Conservation (phyloP, 1,140 invertebrate genomes). For the Ceratina australensis region DNA sequence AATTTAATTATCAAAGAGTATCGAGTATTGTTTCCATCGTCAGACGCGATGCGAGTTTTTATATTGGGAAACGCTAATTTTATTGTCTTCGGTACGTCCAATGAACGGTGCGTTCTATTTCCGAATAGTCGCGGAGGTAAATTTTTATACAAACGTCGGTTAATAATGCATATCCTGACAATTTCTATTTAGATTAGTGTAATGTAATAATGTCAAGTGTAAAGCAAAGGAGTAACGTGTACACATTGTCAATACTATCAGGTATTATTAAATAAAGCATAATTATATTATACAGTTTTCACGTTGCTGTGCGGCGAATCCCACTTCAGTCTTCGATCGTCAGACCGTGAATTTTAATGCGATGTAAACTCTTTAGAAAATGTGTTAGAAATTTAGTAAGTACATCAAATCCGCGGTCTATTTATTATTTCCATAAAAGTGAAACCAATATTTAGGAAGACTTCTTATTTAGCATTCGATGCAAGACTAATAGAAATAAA, state of each 20-base stretch:
- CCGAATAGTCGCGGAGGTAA: constrained; percentile 6
- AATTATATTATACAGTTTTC: constrained; percentile 38
- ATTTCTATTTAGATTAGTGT: constrained; percentile 51
- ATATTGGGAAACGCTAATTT: constrained; percentile 39
- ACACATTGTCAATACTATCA: constrained; percentile 57
- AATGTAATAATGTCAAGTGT: constrained; percentile 42
- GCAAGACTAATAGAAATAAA: too few species aligned
- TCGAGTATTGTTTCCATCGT: not conserved
- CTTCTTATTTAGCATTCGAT: too few species aligned
- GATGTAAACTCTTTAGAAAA: too few species aligned
- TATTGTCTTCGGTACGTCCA: constrained; percentile 8
- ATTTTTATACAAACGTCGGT: constrained; percentile 60
- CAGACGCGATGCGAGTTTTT: not conserved
- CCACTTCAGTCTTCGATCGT: not conserved
- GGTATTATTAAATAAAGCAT: constrained; percentile 54
- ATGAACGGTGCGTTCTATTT: constrained; percentile 35
- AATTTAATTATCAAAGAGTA: not conserved
- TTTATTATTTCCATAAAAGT: too few species aligned
- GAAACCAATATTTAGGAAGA: too few species aligned
- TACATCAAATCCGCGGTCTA: too few species aligned
- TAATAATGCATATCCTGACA: constrained; percentile 40
- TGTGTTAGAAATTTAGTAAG: too few species aligned
- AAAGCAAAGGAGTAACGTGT: constrained; percentile 49
- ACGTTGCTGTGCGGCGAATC: constrained; percentile 10
- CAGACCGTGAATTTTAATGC: too few species aligned